Conservation (phyloP, 2,888 invertebrate genomes). For the Adelphocoris suturalis region DNA sequence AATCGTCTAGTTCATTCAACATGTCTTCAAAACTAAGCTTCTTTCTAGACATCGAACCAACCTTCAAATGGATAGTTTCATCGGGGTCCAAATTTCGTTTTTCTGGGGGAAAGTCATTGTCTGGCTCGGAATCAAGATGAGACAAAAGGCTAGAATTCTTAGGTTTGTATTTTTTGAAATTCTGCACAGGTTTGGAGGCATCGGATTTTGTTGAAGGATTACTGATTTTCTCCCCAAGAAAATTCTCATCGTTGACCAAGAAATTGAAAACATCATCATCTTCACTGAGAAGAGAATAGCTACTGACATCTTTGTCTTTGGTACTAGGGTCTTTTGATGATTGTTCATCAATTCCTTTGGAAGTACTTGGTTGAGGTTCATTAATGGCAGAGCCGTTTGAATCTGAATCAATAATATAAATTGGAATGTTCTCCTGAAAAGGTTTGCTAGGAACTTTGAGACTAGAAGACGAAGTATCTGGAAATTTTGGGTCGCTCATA, state of each 20-base stretch:
- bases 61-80: slow-evolving; percentile 19
- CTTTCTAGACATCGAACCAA: slow-evolving; percentile 36
- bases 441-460: background rate
- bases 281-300: slow-evolving; percentile 41
- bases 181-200: background rate
- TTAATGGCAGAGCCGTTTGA: background rate
- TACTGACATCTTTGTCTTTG: background rate
- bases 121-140: slow-evolving; percentile 26
- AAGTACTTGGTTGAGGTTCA: background rate
- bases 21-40: slow-evolving; percentile 64
- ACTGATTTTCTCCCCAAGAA: background rate
- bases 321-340: background rate
- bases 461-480: background rate
- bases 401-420: slow-evolving; percentile 28
- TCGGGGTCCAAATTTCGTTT: background rate
- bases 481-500: background rate
- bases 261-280: slow-evolving; percentile 58
- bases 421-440: background rate
- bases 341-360: background rate
- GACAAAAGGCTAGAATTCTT: slow-evolving; percentile 36
- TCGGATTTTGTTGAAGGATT: background rate
- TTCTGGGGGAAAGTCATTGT: slow-evolving; percentile 60
- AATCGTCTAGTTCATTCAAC: slow-evolving; percentile 23
- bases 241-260: background rate
- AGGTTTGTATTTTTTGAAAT: slow-evolving; percentile 41